These are phyloP conservation scores for Gonatopus flavifemur DNA, from an alignment of 1,140 invertebrate species.

Conservation along the genomic window DNA sequence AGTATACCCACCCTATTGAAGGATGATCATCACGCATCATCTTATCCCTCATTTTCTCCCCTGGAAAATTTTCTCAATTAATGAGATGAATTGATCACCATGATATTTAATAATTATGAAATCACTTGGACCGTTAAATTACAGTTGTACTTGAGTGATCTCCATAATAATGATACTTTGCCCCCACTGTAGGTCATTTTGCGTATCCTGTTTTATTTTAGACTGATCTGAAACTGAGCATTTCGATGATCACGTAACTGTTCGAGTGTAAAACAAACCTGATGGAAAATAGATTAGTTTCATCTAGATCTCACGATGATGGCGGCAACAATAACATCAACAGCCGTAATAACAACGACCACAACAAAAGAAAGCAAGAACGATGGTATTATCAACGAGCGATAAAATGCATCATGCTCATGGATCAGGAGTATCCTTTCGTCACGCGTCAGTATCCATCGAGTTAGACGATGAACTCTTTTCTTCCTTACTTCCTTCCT, in stretches of 20 bases:
- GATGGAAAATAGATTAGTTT: slow-evolving; percentile 16
- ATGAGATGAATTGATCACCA: neutral
- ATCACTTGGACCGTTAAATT: slow-evolving; percentile 7
- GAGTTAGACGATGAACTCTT: slow-evolving; percentile 42
- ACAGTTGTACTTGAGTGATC: slow-evolving; percentile 15
- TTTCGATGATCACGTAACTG: neutral
- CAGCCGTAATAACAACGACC: slow-evolving; percentile 13
- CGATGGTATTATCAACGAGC: no score
- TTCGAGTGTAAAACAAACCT: slow-evolving; percentile 26
- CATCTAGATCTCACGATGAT: neutral
- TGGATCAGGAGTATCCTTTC: slow-evolving; percentile 36
- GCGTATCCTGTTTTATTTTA: slow-evolving; percentile 3
- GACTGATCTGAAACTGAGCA: no score
- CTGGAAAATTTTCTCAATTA: no score
- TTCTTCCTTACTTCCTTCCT: no score
- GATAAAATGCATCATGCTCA: no score
- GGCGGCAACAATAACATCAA: neutral
- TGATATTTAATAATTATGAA: neutral
- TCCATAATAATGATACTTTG: slow-evolving; percentile 17
- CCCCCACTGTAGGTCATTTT: slow-evolving; percentile 10
- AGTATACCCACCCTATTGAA: no score
- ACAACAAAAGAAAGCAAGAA: slow-evolving; percentile 13
- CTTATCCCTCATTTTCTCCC: no score
- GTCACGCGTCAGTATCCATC: slow-evolving; percentile 52
- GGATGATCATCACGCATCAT: no score